Percentiles rank a stretch among this genome's conserved stretches.
These are phyloP conservation scores for Sternotherus odoratus DNA, from an alignment of 2,797 vertebrate genomes.

Conservation along the genomic window DNA sequence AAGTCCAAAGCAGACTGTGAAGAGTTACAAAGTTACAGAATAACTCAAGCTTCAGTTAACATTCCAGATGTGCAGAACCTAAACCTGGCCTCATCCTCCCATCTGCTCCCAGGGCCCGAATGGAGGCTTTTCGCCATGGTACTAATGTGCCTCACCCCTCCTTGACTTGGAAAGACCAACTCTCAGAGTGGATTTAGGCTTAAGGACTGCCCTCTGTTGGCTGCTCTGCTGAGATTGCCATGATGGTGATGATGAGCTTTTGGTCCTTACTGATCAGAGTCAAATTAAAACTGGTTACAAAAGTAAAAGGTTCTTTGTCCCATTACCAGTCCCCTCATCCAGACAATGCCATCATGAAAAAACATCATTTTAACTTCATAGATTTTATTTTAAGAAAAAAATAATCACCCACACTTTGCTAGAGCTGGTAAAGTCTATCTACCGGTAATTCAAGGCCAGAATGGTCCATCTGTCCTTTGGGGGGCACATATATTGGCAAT, in stretches of 20 bases:
- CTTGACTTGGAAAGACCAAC: rapidly evolving
- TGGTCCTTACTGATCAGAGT: constrained; percentile 19
- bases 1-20: too few species aligned
- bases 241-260: background rate
- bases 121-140: background rate
- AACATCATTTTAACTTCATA: background rate
- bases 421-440: background rate
- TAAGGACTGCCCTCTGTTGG: background rate
- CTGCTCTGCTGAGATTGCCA: background rate
- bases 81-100: constrained; percentile 30
- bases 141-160: background rate
- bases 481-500: background rate
- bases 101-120: background rate
- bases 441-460: constrained; percentile 15
- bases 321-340: background rate
- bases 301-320: background rate
- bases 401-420: background rate
- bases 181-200: background rate
- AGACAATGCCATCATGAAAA: background rate
- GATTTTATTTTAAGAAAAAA: constrained; percentile 19
- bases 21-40: background rate
- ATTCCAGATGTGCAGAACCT: background rate
- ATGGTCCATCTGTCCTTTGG: background rate
- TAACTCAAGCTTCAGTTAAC: background rate
- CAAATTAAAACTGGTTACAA: background rate